Evolutionary conservation across 2,888 invertebrate genomes (phyloP), one percentile per base, ranked within the genome.

Genomic region (Folsomia manolachei): DNA sequence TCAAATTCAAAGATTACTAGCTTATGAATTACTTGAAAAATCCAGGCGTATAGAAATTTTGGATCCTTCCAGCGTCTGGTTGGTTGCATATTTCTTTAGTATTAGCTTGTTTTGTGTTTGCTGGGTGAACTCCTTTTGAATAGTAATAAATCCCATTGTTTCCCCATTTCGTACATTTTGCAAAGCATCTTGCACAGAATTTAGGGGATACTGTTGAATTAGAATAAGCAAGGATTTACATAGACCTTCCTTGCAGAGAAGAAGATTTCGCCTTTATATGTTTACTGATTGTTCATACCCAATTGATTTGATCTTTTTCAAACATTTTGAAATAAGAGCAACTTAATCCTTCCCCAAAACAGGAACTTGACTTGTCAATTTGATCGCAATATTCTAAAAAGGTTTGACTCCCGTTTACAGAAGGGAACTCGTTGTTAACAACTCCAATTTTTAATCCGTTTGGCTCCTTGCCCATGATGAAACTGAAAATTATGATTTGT

Each of bases 291-390:
- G 4, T 39, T 7, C 56, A 56, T 56, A 56, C 56, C 56, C 56
- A 56, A 56, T 56, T n/a, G 7, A 56, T n/a, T 56, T 56, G 56
- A 56, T 56, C 21, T 56, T 56, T 56, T 7, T 56, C 56, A 56
- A 56, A 56, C 56, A 56, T 56, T 19, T 21, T 56, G 56, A 56
- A 56, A 56, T 56, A 56, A 14, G 21, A 18, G 21, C 56, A 56
- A n/a, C 56, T 56, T 4, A 56, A 19, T 14, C 19, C 56, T 19
- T 7, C 19, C 18, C 56, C 56, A 56, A 56, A 56, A 56, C 56
- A 56, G 21, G 18, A 19, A 19, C n/a, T 21, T 7, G 19, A 7
- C n/a, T n/a, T 56, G 7, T 7, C 56, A 39, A 9, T 39, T 39
- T 39, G 39, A 39, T 39, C 14, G 21, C 56, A 56, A 21, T 56